Evolutionary conservation across 1,140 invertebrate genomes (phyloP).

Genomic region (Panagrolaimus sp.): DNA sequence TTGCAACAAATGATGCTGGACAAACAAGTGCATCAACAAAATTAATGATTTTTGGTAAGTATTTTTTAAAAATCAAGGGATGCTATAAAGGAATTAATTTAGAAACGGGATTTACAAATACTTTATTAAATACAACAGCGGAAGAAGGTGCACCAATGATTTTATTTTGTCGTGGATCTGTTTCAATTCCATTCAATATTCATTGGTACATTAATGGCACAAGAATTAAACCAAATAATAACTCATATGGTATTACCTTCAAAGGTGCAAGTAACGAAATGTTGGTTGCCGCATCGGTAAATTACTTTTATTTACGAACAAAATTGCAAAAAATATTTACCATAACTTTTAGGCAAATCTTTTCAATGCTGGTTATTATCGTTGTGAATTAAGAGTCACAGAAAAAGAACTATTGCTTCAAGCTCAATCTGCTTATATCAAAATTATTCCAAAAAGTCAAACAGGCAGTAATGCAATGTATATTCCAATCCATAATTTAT

Average conservation of each 20-base stretch:
- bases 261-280: constrained; percentile 1
- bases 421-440: not conserved
- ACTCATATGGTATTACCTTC: not conserved
- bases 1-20: constrained; percentile 2
- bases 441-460: not conserved
- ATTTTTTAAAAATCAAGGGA: not conserved
- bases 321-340: not conserved
- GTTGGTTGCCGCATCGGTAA: not conserved
- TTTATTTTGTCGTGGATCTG: constrained; percentile 4
- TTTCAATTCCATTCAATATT: not conserved
- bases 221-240: not conserved
- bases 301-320: not conserved
- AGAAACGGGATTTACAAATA: not conserved
- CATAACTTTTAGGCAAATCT: not conserved
- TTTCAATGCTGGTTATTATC: not conserved
- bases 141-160: not conserved
- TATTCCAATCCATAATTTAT: not conserved
- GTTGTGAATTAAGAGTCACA: not conserved
- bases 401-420: not conserved
- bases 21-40: not conserved
- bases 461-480: not conserved
- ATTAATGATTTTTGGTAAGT: not conserved
- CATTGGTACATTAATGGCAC: constrained; percentile 4
- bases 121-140: not conserved
- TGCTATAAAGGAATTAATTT: not conserved